These are phyloP conservation scores for Patiria miniata DNA, from an alignment of 35 echinoderm and acorn worm genomes.

Conservation along the genomic window DNA sequence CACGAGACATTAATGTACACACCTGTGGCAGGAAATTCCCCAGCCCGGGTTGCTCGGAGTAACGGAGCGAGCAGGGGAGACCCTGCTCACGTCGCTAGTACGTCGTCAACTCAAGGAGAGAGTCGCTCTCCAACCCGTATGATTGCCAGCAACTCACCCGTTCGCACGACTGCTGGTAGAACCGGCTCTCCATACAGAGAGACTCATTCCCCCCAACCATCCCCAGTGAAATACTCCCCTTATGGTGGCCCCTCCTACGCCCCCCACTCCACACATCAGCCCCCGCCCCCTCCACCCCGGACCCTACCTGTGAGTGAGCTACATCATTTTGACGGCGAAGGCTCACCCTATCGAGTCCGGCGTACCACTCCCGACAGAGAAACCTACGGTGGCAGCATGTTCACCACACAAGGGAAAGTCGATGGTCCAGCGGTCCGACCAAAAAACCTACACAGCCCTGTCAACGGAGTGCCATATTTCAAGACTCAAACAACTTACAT, in stretches of 20 bases:
- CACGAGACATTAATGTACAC: constrained; percentile 17
- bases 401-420: neutral
- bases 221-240: constrained; percentile 16
- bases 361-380: neutral
- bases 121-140: too few relatives aligned
- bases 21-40: constrained; percentile 13
- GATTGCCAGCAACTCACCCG: too few relatives aligned
- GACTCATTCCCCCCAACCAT: neutral
- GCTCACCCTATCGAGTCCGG: neutral
- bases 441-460: constrained; percentile 47
- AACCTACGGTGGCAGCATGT: neutral
- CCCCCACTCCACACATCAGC: constrained; percentile 4
- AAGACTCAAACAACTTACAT: constrained; percentile 54
- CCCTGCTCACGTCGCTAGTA: constrained; percentile 14
- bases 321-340: constrained; percentile 26
- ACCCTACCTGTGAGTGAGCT: constrained; percentile 50
- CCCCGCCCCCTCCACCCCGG: constrained; percentile 40
- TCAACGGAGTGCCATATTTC: constrained; percentile 66
- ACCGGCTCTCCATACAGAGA: neutral
- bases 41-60: neutral
- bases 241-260: neutral
- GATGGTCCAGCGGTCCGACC: constrained; percentile 11
- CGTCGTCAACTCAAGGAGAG: constrained; percentile 7
- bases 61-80: neutral
- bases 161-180: too few relatives aligned